phyloP scores from a whole-genome alignment of 1,140 invertebrate species.

The Solen grandis region DNA sequence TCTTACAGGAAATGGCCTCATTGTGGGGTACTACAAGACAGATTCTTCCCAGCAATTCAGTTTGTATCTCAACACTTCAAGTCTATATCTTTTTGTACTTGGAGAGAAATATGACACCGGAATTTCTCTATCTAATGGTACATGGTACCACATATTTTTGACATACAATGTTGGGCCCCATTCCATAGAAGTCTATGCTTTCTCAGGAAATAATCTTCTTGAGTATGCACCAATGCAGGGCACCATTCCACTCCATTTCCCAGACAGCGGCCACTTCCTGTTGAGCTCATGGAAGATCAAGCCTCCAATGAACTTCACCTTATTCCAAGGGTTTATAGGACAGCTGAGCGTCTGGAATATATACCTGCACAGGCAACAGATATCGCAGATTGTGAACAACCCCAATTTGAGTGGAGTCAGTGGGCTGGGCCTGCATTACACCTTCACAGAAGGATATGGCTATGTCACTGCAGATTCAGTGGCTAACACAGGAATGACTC shows the following conservation, averaged over 20 bases:
- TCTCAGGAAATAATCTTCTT: background rate
- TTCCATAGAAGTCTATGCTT: conserved; percentile 14
- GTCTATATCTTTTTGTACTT: conserved; percentile 7
- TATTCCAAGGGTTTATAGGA: conserved; percentile 48
- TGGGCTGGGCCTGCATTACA: conserved; percentile 42
- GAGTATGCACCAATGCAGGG: background rate
- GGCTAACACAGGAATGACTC: conserved; percentile 23
- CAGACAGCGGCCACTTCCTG: conserved; percentile 36
- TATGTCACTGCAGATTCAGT: conserved; percentile 38
- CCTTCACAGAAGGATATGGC: conserved; percentile 50
- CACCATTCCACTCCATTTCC: conserved; percentile 8
- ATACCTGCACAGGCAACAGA: conserved; percentile 21
- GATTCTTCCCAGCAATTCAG: conserved; percentile 34
- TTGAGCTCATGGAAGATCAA: conserved; percentile 37
- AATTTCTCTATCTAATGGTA: background rate
- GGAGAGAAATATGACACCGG: conserved; percentile 29
- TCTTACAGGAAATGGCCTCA: conserved; percentile 27
- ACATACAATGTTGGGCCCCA: conserved; percentile 23
- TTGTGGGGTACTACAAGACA: conserved; percentile 51
- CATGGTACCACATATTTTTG: conserved; percentile 49
- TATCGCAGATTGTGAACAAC: conserved; percentile 26
- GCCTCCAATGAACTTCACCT: conserved; percentile 24
- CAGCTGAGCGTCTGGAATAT: conserved; percentile 58
- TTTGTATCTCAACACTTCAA: conserved; percentile 29
- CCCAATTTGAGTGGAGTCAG: conserved; percentile 18